Conservation (phyloP, 92 coral and sea anemone genomes). For the Palythoa grandis region DNA sequence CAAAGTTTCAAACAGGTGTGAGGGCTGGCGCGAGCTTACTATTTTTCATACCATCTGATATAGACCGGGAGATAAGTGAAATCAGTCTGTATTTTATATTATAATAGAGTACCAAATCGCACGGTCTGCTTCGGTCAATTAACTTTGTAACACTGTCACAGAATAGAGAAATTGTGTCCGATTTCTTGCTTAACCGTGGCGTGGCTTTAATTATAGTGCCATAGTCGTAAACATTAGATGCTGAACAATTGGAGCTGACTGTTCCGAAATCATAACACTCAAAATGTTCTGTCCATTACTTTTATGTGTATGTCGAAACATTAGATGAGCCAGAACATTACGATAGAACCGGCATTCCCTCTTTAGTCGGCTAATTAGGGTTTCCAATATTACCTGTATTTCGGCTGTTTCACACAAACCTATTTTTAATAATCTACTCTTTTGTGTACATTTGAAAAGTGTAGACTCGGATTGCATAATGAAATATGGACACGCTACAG, state of each 20-base stretch:
- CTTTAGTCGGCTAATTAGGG: constrained; percentile 71
- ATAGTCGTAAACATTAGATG: constrained; percentile 74
- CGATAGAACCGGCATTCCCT: constrained; percentile 2
- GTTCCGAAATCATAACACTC: constrained; percentile 67
- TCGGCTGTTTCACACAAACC: constrained; percentile 82
- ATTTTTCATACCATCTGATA: constrained; percentile 62
- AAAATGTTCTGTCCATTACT: constrained; percentile 25
- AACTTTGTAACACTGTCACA: constrained; percentile 49
- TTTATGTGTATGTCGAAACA: constrained; percentile 24
- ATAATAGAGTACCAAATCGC: constrained; percentile 57
- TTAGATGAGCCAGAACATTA: background rate
- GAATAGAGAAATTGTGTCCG: constrained; percentile 48
- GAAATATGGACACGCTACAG: constrained; percentile 49
- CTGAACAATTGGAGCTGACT: constrained; percentile 78
- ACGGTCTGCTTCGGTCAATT: constrained; percentile 49
- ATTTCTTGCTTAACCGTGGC: constrained; percentile 40
- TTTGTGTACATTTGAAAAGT: constrained; percentile 94
- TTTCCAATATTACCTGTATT: constrained; percentile 79
- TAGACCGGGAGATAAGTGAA: constrained; percentile 64
- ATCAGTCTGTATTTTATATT: constrained; percentile 58
- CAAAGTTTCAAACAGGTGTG: constrained; percentile 62
- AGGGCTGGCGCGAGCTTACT: constrained; percentile 38
- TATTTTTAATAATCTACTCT: constrained; percentile 89
- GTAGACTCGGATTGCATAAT: constrained; percentile 50
- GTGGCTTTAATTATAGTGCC: constrained; percentile 69